Base-by-base conservation (phyloP, 2,888 invertebrate genomes). In the Drosophila suboccidentalis region DNA sequence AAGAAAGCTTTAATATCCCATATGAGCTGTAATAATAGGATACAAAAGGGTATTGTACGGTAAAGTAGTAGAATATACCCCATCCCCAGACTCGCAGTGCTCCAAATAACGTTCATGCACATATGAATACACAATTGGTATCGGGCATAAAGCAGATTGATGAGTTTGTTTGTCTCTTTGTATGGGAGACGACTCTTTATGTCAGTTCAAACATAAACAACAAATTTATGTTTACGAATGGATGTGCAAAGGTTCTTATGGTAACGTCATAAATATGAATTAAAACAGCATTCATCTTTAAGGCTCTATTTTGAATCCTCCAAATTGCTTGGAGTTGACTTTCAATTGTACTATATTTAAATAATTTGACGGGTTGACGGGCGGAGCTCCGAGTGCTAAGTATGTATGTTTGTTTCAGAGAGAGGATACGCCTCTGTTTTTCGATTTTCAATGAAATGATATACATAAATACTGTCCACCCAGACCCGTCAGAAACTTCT, bases 401-500 rank as follows among this genome's bases (percentile, higher is more conserved):
- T 39, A 43, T 55, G 46, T 34, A 41, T 39, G 38, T 50, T 50
- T 46, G 59, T 34, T n/a, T 32, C 41, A 64, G 49, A 44, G 49
- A 44, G 58, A 38, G 54, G 41, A 61, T 43, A 66, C 51, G 53
- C 50, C 53, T 51, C 41, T 60, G 38, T 55, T 64, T 69, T 63
- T 60, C 49, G 49, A 62, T 54, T 60, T 61, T 43, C 54, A 78
- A 54, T 73, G 53, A 43, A 60, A 67, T 58, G 53, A 49, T 63
- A 67, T 57, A 72, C 78, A 49, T 57, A 72, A 75, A 49, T 59
- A 58, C 44, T 46, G 55, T 73, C 60, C 63, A 58, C 74, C 44
- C 49, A 61, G 63, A 73, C 63, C 64, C 58, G 59, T 61, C 54
- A 61, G 49, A 78, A 69, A 65, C 55, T 69, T 64, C 61, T 69